phyloP scores from a whole-genome alignment of 2,888 invertebrate genomes.

The Drosophila subquinaria region DNA sequence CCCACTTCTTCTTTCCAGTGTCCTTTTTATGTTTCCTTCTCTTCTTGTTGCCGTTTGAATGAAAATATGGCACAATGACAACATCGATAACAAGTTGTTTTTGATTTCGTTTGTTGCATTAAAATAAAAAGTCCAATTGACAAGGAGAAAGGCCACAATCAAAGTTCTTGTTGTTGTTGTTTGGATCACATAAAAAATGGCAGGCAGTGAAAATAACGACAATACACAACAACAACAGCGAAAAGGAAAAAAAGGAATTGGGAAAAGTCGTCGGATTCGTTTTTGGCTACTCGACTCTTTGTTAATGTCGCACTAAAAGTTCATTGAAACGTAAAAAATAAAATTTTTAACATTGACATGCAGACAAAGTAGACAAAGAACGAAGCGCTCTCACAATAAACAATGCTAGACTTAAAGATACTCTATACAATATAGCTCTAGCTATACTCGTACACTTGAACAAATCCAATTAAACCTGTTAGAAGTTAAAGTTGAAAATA shows the following conservation, averaged over 20 bases:
- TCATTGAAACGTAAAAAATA: conserved; percentile 70
- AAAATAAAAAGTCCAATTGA: conserved; percentile 68
- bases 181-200: conserved; percentile 41
- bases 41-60: conserved; percentile 6
- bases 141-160: conserved; percentile 69
- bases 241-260: conserved; percentile 15
- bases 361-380: conserved; percentile 32
- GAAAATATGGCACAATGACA: conserved; percentile 67
- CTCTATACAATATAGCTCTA: background rate
- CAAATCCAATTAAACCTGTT: background rate
- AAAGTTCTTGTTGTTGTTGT: conserved; percentile 42
- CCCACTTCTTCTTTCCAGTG: background rate
- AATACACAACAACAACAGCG: conserved; percentile 17
- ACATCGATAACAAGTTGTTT: conserved; percentile 78
- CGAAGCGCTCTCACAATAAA: background rate
- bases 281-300: conserved; percentile 44
- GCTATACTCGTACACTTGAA: background rate
- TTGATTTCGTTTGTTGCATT: conserved; percentile 70
- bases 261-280: conserved; percentile 29
- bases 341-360: conserved; percentile 58
- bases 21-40: conserved; percentile 23
- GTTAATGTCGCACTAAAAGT: conserved; percentile 73
- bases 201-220: conserved; percentile 33
- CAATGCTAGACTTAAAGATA: background rate
- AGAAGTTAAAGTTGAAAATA: background rate